Evolutionary conservation across 2,888 invertebrate genomes (phyloP), one percentile per base, ranked within the genome.

Genomic region (Mechanitis mazaeus): DNA sequence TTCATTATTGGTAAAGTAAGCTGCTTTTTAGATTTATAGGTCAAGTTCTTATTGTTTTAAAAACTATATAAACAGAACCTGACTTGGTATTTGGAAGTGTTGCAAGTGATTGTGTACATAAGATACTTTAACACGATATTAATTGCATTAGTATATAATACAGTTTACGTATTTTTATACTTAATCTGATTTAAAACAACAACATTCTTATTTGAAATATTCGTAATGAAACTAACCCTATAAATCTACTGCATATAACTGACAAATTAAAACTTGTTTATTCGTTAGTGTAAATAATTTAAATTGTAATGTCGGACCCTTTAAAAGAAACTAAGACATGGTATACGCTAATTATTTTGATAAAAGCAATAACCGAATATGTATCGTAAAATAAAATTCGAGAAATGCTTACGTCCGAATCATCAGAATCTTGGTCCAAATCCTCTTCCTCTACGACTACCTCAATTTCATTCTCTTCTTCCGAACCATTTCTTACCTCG

Each of bases 381-480:
- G 45, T 45, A 54, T 58, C 46, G 38, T 55, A 20, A 56, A 65
- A 47, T 61, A 63, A 64, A 58, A 66, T 58, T 20, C 31, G 57
- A 63, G 47, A 64, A 69, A 70, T 69, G 71, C 83, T 78, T 77
- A 87, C 87, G 72, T 88, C 87, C 46, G 87, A 87, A 68, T 86
- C 87, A 63, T 88, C 87, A 0, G 87, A 84, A 69, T 90, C 89
- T 66, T 83, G 85, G 53, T 88, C 88, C 54, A 74, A 81, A 59
- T 85, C 88, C 59, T 87, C 85, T 61, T 87, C 89, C 62, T 87
- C 90, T 46, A 87, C 83, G 2, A 86, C 85, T 3, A 87, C 85
- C 74, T 87, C 88, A 72, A 87, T 85, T 71, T 87, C 88, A 75
- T 87, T 87, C 67, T 89, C 90, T 65, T 88, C 89, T 69, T 85